phyloP scores from a whole-genome alignment of 2,888 invertebrate species.

The Ceratothoa steindachneri region DNA sequence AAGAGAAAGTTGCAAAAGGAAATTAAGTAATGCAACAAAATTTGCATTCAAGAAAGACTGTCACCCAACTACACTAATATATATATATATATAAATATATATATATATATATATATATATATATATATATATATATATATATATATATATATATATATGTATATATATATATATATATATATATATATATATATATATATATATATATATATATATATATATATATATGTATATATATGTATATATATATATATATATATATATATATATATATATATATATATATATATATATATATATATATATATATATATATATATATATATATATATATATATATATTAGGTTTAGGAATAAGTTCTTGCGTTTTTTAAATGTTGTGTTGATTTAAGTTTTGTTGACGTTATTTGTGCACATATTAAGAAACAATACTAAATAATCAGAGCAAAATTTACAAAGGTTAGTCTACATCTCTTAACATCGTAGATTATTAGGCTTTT shows the following conservation, averaged over 20 bases:
- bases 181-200: not conserved
- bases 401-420: too few relatives aligned
- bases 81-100: not conserved
- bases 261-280: not conserved
- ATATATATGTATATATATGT: not conserved
- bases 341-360: too few relatives aligned
- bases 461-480: too few relatives aligned
- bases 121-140: not conserved
- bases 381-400: too few relatives aligned
- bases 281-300: not conserved
- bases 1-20: too few relatives aligned
- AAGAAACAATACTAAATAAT: not conserved
- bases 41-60: too few relatives aligned
- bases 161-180: not conserved
- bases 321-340: not conserved
- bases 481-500: too few relatives aligned
- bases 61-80: too few relatives aligned
- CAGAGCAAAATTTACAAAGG: not conserved
- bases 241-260: not conserved
- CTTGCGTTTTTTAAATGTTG: too few relatives aligned
- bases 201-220: not conserved
- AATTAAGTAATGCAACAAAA: too few relatives aligned
- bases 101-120: not conserved
- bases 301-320: not conserved
- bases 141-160: not conserved